Conservation (phyloP, 92 coral and sea anemone genomes). For the Porites lobata region DNA sequence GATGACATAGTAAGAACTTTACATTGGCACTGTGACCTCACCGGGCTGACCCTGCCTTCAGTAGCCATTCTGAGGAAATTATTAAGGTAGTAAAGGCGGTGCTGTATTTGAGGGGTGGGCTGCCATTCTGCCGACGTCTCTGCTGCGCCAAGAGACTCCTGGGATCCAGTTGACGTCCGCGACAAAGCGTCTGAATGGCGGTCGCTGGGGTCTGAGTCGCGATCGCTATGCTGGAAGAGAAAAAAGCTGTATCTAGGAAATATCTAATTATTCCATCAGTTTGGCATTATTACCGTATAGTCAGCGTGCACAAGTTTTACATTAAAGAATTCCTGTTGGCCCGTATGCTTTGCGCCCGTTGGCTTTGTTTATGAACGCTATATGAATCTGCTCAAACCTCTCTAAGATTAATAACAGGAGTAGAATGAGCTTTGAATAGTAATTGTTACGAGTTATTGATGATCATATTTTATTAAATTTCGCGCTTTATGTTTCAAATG, state of each 20-base stretch:
- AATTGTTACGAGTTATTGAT: no score
- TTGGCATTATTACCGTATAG: no score
- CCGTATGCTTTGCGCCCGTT: no score
- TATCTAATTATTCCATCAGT: no score
- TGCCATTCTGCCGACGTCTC: slow-evolving; percentile 58
- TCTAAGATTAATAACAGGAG: slow-evolving; percentile 27
- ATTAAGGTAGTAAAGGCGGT: slow-evolving; percentile 46
- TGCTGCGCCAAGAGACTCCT: slow-evolving; percentile 32
- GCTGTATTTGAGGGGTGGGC: slow-evolving; percentile 59
- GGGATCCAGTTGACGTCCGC: slow-evolving; percentile 30
- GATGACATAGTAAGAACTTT: slow-evolving; percentile 51
- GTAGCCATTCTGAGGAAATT: slow-evolving; percentile 38
- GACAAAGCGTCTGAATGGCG: no score
- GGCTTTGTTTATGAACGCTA: slow-evolving; percentile 29
- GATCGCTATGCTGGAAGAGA: no score
- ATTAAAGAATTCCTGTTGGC: no score
- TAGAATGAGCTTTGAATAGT: slow-evolving; percentile 39
- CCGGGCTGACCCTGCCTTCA: slow-evolving; percentile 66
- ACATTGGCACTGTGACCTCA: slow-evolving; percentile 55
- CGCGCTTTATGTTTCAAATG: neutral
- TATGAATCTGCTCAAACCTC: slow-evolving; percentile 37
- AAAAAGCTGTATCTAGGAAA: no score
- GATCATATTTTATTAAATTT: slow-evolving; percentile 11
- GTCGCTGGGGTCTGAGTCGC: no score
- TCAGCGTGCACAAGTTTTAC: no score